Percentiles rank a stretch among this genome's conserved stretches.
phyloP scores from a whole-genome alignment of 2,888 invertebrate species.

The Acrobasis consociella region DNA sequence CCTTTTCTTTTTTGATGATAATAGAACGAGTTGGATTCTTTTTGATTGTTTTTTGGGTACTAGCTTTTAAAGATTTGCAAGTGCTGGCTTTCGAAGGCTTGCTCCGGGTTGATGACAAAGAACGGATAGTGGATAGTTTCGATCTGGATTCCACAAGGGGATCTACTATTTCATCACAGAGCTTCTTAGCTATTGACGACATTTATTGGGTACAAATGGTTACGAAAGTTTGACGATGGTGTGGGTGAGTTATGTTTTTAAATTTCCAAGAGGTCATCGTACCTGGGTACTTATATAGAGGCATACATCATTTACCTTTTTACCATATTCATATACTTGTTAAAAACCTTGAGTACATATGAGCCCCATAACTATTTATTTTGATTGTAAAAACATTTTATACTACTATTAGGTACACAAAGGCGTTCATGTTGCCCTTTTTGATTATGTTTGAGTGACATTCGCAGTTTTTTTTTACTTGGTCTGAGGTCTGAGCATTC shows the following conservation, averaged over 20 bases:
- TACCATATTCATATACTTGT: too few species aligned
- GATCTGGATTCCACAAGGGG: constrained; percentile 41
- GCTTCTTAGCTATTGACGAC: constrained; percentile 56
- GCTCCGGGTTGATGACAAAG: constrained; percentile 2
- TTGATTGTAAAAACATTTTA: too few species aligned
- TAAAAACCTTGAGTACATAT: too few species aligned
- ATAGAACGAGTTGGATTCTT: constrained; percentile 40
- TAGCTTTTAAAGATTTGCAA: too few species aligned
- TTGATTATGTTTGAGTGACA: too few species aligned
- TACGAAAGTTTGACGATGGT: constrained; percentile 1
- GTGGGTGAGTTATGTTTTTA: neutral
- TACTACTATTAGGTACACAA: too few species aligned
- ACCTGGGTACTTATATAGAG: neutral
- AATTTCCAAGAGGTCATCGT: neutral
- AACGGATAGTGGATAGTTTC: constrained; percentile 27
- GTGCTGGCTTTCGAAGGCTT: constrained; percentile 1
- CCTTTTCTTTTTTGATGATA: constrained; percentile 48
- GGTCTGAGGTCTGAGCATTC: too few species aligned
- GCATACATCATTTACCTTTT: too few species aligned
- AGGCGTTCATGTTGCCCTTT: too few species aligned
- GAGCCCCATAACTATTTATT: too few species aligned
- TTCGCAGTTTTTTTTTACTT: too few species aligned
- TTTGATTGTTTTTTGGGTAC: constrained; percentile 29
- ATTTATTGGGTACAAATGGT: constrained; percentile 40
- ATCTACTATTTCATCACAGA: constrained; percentile 59